Percentiles rank a stretch among this genome's conserved stretches.
Evolutionary conservation across 2,113 vertebrate species (phyloP).

Genomic region (Pogona vitticeps): DNA sequence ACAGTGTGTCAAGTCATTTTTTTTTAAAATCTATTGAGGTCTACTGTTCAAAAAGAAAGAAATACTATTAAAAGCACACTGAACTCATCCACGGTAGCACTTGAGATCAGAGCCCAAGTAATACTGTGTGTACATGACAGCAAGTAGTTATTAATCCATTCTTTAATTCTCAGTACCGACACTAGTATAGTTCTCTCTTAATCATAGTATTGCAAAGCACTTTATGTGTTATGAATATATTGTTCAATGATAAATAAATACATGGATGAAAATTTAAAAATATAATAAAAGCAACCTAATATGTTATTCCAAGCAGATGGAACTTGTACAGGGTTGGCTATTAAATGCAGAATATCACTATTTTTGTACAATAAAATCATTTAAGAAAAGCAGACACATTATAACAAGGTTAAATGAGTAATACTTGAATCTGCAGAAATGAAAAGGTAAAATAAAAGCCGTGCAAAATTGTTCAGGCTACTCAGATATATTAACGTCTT

Average conservation of each 20-base stretch:
- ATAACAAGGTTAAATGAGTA: background rate
- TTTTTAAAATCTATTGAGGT: background rate
- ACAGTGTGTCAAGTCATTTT: background rate
- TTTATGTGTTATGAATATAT: background rate
- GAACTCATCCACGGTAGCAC: too few relatives aligned
- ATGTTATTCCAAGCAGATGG: background rate
- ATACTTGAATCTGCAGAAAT: background rate
- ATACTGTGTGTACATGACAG: background rate
- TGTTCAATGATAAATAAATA: background rate
- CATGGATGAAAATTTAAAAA: background rate
- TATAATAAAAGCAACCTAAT: background rate
- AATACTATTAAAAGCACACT: background rate
- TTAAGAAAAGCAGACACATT: background rate
- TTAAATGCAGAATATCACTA: background rate
- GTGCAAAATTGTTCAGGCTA: background rate
- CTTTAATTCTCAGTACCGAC: background rate
- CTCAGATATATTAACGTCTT: background rate
- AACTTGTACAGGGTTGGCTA: background rate
- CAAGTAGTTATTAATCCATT: background rate
- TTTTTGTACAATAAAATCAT: background rate
- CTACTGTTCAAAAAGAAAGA: background rate
- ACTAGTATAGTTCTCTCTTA: background rate
- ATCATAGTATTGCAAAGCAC: background rate
- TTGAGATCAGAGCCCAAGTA: background rate
- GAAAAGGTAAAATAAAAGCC: background rate